phyloP scores from a whole-genome alignment of 2,888 invertebrate species.

The Reticulitermes lucifugus region DNA sequence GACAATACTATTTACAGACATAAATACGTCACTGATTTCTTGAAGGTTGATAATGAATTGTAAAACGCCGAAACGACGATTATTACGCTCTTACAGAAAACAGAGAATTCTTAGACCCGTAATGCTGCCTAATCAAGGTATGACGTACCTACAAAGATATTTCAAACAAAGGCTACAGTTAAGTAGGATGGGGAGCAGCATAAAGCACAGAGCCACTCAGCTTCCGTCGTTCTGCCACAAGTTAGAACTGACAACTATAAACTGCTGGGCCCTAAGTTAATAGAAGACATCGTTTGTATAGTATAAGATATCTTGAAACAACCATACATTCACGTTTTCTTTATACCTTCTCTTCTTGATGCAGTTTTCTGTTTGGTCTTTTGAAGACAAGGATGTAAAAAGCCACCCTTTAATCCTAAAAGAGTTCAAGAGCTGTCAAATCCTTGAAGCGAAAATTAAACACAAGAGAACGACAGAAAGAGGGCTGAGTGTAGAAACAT shows the following conservation, averaged over 20 bases:
- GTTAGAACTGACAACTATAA: neutral
- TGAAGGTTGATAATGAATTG: too few species aligned
- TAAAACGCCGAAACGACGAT: too few species aligned
- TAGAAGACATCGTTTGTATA: neutral
- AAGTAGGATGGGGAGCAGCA: too few species aligned
- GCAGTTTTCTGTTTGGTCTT: neutral
- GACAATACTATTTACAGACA: too few species aligned
- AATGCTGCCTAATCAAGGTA: too few species aligned
- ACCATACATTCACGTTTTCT: neutral
- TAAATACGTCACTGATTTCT: too few species aligned
- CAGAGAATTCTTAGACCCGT: too few species aligned
- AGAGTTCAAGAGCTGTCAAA: slow-evolving; percentile 29
- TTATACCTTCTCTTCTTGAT: neutral
- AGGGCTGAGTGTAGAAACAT: neutral
- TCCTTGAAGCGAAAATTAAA: slow-evolving; percentile 33
- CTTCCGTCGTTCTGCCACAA: neutral
- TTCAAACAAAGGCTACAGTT: too few species aligned
- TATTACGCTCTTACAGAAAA: too few species aligned
- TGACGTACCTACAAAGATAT: too few species aligned
- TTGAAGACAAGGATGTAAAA: slow-evolving; percentile 8
- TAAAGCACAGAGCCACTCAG: neutral
- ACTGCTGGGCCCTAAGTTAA: neutral
- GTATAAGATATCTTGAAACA: neutral
- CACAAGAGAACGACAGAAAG: neutral
- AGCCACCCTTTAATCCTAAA: slow-evolving; percentile 11